Evolutionary conservation across 2,888 invertebrate species (phyloP).

Genomic region (Epirrita christyi): DNA sequence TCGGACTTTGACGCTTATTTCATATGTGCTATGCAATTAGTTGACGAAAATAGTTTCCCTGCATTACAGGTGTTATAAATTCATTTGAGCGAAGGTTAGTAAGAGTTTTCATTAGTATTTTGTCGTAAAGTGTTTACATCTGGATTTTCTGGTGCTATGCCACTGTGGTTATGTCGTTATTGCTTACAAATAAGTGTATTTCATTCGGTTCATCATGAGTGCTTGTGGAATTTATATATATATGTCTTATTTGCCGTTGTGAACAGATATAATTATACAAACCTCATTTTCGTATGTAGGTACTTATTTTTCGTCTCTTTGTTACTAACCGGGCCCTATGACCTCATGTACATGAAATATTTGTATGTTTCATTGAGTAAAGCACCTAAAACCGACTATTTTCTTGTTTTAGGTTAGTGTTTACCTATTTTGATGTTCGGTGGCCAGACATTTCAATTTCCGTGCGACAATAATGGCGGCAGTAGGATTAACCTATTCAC

Average conservation of each 20-base stretch:
- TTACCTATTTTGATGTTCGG: slow-evolving; percentile 83
- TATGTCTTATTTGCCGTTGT: slow-evolving; percentile 51
- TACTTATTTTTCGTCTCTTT: slow-evolving; percentile 65
- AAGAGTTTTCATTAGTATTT: slow-evolving; percentile 61
- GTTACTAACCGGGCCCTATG: slow-evolving; percentile 66
- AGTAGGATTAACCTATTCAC: slow-evolving; percentile 81
- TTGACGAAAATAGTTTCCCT: slow-evolving; percentile 74
- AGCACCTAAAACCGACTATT: slow-evolving; percentile 14
- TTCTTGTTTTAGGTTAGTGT: slow-evolving; percentile 67
- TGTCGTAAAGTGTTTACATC: slow-evolving; percentile 90
- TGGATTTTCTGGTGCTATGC: slow-evolving; percentile 85
- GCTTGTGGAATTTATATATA: slow-evolving; percentile 36
- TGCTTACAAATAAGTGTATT: slow-evolving; percentile 62
- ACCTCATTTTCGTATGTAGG: slow-evolving; percentile 77
- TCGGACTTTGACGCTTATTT: slow-evolving; percentile 76
- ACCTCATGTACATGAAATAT: slow-evolving; percentile 39
- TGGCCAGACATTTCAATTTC: slow-evolving; percentile 78
- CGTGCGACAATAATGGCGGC: slow-evolving; percentile 84
- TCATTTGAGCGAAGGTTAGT: slow-evolving; percentile 71
- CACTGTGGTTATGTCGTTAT: slow-evolving; percentile 85
- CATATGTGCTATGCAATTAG: slow-evolving; percentile 77
- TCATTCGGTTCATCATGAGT: slow-evolving; percentile 34
- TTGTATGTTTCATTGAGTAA: slow-evolving; percentile 32
- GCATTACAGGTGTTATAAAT: slow-evolving; percentile 67
- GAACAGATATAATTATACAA: slow-evolving; percentile 65